These are phyloP conservation scores for Trachurus trachurus DNA, from an alignment of 2,797 vertebrate species.

Conservation along the genomic window DNA sequence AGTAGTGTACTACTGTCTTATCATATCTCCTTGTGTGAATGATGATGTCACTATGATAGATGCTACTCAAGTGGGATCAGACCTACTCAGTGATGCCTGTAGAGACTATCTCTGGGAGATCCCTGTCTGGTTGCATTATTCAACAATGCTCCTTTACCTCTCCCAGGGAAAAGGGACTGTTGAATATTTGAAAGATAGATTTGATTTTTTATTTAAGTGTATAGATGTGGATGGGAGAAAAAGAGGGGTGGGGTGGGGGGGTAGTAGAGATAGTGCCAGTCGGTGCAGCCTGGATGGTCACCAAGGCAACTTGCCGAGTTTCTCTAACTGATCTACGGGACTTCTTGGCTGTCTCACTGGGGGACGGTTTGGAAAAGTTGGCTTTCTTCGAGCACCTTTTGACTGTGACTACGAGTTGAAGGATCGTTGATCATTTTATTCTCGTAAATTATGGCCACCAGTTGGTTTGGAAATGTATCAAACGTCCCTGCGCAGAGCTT, in stretches of 20 bases:
- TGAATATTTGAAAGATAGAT: constrained; percentile 88
- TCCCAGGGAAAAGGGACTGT: constrained; percentile 79
- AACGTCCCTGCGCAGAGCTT: not conserved
- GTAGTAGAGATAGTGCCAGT: constrained; percentile 77
- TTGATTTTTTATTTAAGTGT: constrained; percentile 85
- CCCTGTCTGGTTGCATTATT: constrained; percentile 88
- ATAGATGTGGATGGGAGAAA: constrained; percentile 71
- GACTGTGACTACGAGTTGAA: constrained; percentile 65
- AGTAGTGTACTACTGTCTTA: constrained; percentile 82
- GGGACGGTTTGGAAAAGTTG: constrained; percentile 75
- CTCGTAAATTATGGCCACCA: constrained; percentile 77
- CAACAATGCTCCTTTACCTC: constrained; percentile 85
- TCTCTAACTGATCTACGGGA: constrained; percentile 78
- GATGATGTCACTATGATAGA: constrained; percentile 83
- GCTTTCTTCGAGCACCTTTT: constrained; percentile 77
- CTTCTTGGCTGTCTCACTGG: constrained; percentile 78
- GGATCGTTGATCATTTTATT: constrained; percentile 83
- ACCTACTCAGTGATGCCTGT: constrained; percentile 81
- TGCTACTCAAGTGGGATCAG: constrained; percentile 79
- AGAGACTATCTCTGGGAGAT: constrained; percentile 85
- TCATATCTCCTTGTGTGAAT: constrained; percentile 82
- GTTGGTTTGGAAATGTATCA: constrained; percentile 44
- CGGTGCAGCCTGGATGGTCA: constrained; percentile 80
- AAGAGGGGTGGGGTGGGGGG: constrained; percentile 13
- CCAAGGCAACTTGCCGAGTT: constrained; percentile 84